Conservation (phyloP, 2,797 vertebrate genomes). For the Acanthiza pusilla region DNA sequence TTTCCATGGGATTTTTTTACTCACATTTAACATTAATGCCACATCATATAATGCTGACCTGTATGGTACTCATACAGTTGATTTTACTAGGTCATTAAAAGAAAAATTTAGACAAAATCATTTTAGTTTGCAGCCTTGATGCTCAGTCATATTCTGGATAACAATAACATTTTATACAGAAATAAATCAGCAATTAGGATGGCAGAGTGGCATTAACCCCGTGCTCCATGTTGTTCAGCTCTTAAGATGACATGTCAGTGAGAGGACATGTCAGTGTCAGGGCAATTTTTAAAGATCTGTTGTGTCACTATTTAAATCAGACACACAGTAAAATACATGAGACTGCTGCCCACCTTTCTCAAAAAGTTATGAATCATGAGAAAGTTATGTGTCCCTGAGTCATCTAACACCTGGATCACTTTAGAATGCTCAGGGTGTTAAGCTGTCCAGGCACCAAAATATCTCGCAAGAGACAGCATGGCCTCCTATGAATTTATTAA, state of each 20-base stretch:
- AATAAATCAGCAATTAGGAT: neutral
- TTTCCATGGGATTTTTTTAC: neutral
- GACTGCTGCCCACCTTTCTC: neutral
- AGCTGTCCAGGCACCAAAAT: neutral
- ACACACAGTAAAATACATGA: neutral
- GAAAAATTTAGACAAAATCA: neutral
- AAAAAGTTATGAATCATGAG: neutral
- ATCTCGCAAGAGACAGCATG: neutral
- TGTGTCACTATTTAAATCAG: neutral
- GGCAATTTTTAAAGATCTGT: neutral
- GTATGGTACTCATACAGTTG: neutral
- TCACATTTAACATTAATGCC: neutral
- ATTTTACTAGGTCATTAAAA: conserved; percentile 1
- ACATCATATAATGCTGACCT: neutral
- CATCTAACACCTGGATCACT: neutral
- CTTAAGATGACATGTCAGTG: neutral
- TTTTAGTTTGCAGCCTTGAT: neutral
- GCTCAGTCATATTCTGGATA: neutral
- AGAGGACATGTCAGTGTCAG: neutral
- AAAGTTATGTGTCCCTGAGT: neutral
- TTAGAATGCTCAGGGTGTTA: neutral
- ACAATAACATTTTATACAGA: neutral
- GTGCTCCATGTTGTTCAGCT: neutral
- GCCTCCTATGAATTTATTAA: neutral
- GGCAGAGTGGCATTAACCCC: neutral